Evolutionary conservation across 2,113 vertebrate species (phyloP).

Genomic region (Morone chrysops): DNA sequence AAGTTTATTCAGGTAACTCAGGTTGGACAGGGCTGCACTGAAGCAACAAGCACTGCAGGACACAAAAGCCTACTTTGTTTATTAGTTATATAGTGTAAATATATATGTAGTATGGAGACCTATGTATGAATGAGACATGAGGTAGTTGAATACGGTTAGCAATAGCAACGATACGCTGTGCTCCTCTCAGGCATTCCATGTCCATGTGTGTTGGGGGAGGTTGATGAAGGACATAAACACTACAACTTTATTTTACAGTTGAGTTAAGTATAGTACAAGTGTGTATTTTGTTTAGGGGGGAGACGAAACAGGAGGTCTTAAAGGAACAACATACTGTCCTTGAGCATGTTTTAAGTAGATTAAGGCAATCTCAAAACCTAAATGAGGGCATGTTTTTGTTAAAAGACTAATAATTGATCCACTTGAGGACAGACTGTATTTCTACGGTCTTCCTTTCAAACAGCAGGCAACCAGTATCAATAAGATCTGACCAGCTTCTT

Average conservation of each 20-base stretch:
- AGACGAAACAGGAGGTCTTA: slow-evolving; percentile 14
- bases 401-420: slow-evolving; percentile 64
- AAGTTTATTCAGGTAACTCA: no score
- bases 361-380: slow-evolving; percentile 33
- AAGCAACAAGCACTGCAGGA: no score
- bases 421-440: slow-evolving; percentile 42
- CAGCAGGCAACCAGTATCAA: slow-evolving; percentile 39
- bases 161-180: no score
- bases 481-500: slow-evolving; percentile 25
- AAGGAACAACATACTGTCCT: slow-evolving; percentile 35
- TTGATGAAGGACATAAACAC: no score
- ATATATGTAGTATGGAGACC: no score
- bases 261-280: slow-evolving; percentile 17
- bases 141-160: no score
- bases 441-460: slow-evolving; percentile 35
- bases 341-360: slow-evolving; percentile 53
- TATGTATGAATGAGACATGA: no score
- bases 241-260: slow-evolving; percentile 30
- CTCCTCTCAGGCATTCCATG: no score
- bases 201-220: no score
- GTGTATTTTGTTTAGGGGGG: not conserved
- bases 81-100: no score
- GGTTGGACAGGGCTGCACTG: no score
- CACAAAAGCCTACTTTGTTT: no score
- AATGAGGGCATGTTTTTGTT: slow-evolving; percentile 53